Evolutionary conservation across 2,888 invertebrate genomes (phyloP), one percentile per base, ranked within the genome.

Genomic region (Zeuzera pyrina): DNA sequence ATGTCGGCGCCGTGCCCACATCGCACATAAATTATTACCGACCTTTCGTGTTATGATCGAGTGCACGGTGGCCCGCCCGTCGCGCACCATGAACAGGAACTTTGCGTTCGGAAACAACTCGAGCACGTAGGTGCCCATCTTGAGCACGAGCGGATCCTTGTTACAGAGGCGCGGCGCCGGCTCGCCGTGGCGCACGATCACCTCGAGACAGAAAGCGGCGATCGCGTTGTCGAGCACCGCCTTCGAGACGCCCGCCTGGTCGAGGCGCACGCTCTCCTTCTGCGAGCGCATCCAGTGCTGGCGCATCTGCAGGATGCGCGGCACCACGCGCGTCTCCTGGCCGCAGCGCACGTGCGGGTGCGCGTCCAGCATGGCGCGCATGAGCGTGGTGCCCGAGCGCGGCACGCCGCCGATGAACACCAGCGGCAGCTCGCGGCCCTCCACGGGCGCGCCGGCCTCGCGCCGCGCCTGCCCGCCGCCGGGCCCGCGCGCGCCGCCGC

Each of bases 321-420:
- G 98, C 68, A 99, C 97, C 33, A 99, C 96, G 47, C 97, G 88
- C 38, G 96, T 95, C 84, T 99, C 98, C 79, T 97, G 97, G 11
- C 98, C 97, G 76, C 97, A 98, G 70, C 97, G 90, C 59, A 98
- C 93, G 61, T 94, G 94, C 10, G 96, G 95, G 87, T 98, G 98
- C 42, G 98, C 97, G 81, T 99, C 98, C 54, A 99, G 85, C 95
- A 98, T 96, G 43, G 97, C 97, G 57, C 98, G 88, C 93, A 97
- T 95, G 49, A 98, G 87, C 40, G 98, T 98, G 26, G 98, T 98
- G 33, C 98, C 98, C 30, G 97, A 97, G 52, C 98, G 89, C 35
- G 98, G 98, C 63, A 98, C 96, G 42, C 98, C 98, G 36, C 98
- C 98, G 69, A 98, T 95, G 85, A 97, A 97, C 70, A 97, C 94